phyloP scores from a whole-genome alignment of 2,888 invertebrate genomes.

The Lasioglossum oenotherae region DNA sequence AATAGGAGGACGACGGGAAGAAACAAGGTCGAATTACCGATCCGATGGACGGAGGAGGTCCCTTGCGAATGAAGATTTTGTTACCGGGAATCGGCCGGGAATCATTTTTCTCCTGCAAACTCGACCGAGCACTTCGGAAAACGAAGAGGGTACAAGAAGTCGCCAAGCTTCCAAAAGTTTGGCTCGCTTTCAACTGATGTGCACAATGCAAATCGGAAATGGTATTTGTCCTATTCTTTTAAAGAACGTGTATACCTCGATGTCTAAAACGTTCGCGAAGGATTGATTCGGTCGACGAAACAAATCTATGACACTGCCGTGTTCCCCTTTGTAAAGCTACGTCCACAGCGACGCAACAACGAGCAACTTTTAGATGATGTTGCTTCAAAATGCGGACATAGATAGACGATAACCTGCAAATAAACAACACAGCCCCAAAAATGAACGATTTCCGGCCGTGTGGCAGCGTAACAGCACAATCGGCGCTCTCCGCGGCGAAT shows the following conservation, averaged over 20 bases:
- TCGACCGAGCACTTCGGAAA: background rate
- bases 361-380: too few species aligned
- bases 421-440: background rate
- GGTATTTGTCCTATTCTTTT: too few species aligned
- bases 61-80: background rate
- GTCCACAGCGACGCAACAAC: too few species aligned
- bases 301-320: too few species aligned
- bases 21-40: constrained; percentile 34
- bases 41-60: constrained; percentile 1
- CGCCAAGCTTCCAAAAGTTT: too few species aligned
- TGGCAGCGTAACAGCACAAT: background rate
- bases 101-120: background rate
- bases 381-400: background rate
- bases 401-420: background rate
- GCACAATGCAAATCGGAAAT: background rate
- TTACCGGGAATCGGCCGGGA: background rate
- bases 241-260: too few species aligned
- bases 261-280: too few species aligned
- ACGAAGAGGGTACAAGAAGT: background rate
- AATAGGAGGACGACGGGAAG: constrained; percentile 18
- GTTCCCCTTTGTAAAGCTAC: too few species aligned
- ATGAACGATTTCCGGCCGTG: background rate
- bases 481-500: background rate
- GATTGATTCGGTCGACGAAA: too few species aligned
- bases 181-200: too few species aligned